A percentile compares a stretch with the other conserved stretches of the same genome.
Evolutionary conservation across 2,888 invertebrate genomes (phyloP).

Genomic region (Hartigia nigra): DNA sequence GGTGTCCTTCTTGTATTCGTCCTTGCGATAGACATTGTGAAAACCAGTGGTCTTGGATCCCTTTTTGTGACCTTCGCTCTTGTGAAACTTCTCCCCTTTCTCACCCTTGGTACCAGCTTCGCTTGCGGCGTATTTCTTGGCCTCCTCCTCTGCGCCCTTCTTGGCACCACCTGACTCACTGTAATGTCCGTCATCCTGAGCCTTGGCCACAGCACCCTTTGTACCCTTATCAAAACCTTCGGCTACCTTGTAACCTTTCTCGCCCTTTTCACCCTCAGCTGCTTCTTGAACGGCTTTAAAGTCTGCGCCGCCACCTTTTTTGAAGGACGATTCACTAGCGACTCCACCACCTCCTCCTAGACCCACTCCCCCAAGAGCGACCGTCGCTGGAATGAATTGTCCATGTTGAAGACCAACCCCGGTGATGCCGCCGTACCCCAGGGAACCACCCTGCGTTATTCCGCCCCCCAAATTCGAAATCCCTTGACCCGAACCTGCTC

Average conservation of each 20-base stretch:
- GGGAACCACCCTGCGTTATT: constrained; percentile 11
- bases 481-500: constrained; percentile 5
- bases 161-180: constrained; percentile 62
- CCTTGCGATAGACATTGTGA: constrained; percentile 71
- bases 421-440: constrained; percentile 7
- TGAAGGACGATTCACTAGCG: constrained; percentile 22
- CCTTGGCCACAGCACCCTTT: constrained; percentile 43
- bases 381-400: constrained; percentile 20
- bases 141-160: constrained; percentile 58
- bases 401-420: constrained; percentile 20
- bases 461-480: constrained; percentile 5
- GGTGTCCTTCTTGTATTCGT: constrained; percentile 73
- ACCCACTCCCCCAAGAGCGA: constrained; percentile 21
- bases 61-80: constrained; percentile 69
- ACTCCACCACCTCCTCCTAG: constrained; percentile 17
- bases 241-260: constrained; percentile 49
- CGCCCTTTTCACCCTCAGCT: constrained; percentile 36
- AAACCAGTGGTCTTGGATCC: constrained; percentile 71
- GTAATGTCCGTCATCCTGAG: constrained; percentile 46
- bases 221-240: constrained; percentile 50
- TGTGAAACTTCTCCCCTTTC: constrained; percentile 66
- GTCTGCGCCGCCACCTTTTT: constrained; percentile 36
- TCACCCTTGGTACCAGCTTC: constrained; percentile 65
- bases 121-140: constrained; percentile 63
- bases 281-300: constrained; percentile 39